Percentiles rank a stretch among this genome's conserved stretches.
Evolutionary conservation across 2,888 invertebrate genomes (phyloP).

Genomic region (Hemistola chrysoprasaria): DNA sequence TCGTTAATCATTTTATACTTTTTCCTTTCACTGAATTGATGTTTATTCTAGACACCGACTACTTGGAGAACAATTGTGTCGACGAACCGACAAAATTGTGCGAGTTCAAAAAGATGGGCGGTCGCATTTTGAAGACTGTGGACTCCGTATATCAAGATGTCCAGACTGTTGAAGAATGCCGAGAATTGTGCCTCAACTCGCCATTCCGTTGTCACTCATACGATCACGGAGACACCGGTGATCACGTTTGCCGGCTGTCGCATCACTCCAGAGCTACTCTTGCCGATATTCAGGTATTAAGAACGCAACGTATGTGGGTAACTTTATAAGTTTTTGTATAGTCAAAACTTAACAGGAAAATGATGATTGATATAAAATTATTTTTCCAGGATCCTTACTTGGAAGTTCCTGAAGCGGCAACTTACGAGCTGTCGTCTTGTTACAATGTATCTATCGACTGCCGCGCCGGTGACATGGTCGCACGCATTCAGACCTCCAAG

Average conservation of each 20-base stretch:
- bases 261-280: constrained; percentile 95
- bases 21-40: constrained; percentile 15
- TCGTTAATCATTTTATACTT: constrained; percentile 2
- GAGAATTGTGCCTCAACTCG: constrained; percentile 93
- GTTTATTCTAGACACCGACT: constrained; percentile 83
- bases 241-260: constrained; percentile 95
- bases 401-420: constrained; percentile 94
- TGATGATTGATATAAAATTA: too few relatives aligned
- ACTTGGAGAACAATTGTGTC: constrained; percentile 96
- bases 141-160: constrained; percentile 96
- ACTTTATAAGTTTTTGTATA: neutral
- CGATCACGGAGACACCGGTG: constrained; percentile 96
- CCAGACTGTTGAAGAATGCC: constrained; percentile 92
- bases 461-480: constrained; percentile 95
- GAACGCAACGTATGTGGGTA: neutral
- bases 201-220: constrained; percentile 96
- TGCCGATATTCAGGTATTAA: constrained; percentile 93
- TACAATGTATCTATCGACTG: constrained; percentile 97
- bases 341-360: too few relatives aligned
- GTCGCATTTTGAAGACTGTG: constrained; percentile 95
- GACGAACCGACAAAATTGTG: constrained; percentile 97
- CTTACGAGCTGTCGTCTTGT: constrained; percentile 95
- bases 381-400: constrained; percentile 89
- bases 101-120: constrained; percentile 94
- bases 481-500: constrained; percentile 94